A percentile compares a stretch with the other conserved stretches of the same genome.
Evolutionary conservation across 2,797 vertebrate species (phyloP).

Genomic region (Lepilemur ruficaudatus): DNA sequence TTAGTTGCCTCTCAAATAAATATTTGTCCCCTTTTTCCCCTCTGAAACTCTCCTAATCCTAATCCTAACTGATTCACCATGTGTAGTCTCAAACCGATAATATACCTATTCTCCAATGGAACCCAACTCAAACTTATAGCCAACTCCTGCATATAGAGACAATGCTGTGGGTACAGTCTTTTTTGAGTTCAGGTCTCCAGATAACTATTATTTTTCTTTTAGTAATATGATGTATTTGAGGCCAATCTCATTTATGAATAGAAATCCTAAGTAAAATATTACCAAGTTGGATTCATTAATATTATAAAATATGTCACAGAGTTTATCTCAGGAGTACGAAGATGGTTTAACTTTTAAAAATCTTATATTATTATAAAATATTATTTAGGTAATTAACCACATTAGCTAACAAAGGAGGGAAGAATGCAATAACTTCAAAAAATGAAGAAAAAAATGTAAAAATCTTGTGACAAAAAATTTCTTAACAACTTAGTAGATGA

Average conservation of each 20-base stretch:
- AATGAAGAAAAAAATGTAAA: background rate
- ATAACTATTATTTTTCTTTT: background rate
- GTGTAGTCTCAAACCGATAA: background rate
- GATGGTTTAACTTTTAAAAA: background rate
- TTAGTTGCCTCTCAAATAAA: background rate
- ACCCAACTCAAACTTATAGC: background rate
- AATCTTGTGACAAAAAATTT: background rate
- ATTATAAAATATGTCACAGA: background rate
- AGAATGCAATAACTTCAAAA: background rate
- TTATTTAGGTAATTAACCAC: background rate
- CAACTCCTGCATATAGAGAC: background rate
- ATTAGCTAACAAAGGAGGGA: background rate
- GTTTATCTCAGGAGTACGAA: background rate
- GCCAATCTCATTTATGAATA: background rate
- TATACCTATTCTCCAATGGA: background rate
- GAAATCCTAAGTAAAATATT: constrained; percentile 23
- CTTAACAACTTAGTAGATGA: background rate
- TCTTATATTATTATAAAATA: background rate
- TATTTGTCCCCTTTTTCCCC: background rate
- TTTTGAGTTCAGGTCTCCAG: background rate
- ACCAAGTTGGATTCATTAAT: background rate
- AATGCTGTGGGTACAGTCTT: background rate
- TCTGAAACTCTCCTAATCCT: background rate
- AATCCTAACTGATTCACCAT: background rate
- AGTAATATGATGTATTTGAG: background rate